Conservation (phyloP, 2,113 vertebrate genomes). For the Festucalex cinctus region DNA sequence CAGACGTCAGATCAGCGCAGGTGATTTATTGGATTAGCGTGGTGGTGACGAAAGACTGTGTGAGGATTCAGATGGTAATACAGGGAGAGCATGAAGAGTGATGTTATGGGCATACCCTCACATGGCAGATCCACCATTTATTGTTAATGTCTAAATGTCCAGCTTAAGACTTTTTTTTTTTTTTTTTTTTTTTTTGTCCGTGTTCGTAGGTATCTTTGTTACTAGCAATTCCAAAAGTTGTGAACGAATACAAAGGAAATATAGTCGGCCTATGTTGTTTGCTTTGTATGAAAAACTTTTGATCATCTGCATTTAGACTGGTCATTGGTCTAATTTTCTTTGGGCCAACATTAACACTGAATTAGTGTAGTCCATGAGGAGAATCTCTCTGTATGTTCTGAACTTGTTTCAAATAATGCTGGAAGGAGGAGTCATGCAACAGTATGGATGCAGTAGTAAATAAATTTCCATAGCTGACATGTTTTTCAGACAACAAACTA, state of each 20-base stretch:
- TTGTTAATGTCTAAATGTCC: neutral
- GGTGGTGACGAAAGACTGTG: conserved; percentile 26
- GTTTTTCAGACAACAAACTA: neutral
- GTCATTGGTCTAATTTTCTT: neutral
- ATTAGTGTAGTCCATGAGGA: neutral
- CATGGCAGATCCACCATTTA: conserved; percentile 17
- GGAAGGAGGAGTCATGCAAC: too few relatives aligned
- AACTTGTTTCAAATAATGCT: too few relatives aligned
- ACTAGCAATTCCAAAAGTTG: neutral
- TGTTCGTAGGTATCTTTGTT: neutral
- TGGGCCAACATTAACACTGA: neutral
- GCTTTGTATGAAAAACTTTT: neutral
- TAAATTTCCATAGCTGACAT: neutral
- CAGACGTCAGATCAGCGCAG: conserved; percentile 44
- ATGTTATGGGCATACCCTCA: neutral
- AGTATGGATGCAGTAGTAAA: too few relatives aligned
- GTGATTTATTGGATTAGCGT: conserved; percentile 61
- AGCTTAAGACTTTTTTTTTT: neutral
- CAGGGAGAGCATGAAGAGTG: conserved; percentile 26
- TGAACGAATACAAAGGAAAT: neutral
- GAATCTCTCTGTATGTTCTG: neutral
- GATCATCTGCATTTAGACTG: too few relatives aligned
- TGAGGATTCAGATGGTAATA: conserved; percentile 24
- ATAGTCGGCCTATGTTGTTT: neutral
- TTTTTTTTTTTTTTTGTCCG: neutral